Percentiles rank a stretch among this genome's conserved stretches.
Conservation (phyloP, 64 coral and sea anemone genomes). For the Platygyra sinensis region DNA sequence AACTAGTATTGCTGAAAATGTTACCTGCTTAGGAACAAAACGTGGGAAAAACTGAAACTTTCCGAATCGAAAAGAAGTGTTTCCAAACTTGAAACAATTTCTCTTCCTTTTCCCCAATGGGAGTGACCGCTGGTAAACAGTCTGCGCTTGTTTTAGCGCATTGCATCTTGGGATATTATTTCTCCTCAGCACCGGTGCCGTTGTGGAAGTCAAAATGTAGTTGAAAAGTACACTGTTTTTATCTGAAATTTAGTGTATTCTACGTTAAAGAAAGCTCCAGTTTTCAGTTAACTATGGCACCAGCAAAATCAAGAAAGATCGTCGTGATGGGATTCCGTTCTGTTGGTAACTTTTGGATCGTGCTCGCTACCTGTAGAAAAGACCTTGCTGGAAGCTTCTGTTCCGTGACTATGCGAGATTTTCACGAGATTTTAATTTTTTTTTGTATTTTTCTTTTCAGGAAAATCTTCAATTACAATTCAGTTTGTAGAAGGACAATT, state of each 20-base stretch:
- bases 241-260: background rate
- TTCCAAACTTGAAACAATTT: background rate
- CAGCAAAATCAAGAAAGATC: constrained; percentile 98
- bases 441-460: constrained; percentile 53
- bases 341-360: constrained; percentile 69
- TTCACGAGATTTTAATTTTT: background rate
- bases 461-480: constrained; percentile 97
- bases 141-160: background rate
- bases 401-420: background rate
- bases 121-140: background rate
- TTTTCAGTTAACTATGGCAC: constrained; percentile 67
- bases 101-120: background rate
- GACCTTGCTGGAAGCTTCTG: background rate
- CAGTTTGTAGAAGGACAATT: constrained; percentile 99
- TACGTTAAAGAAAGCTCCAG: background rate
- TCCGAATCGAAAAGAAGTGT: background rate
- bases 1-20: background rate
- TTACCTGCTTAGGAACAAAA: background rate
- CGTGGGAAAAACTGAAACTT: background rate
- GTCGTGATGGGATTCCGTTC: constrained; percentile 98
- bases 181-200: no score
- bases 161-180: constrained; percentile 17
- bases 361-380: background rate
- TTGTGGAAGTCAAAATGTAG: constrained; percentile 18
- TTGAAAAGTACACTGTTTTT: background rate